phyloP scores from a whole-genome alignment of 2,888 invertebrate genomes.

The Perizoma affinitatum region DNA sequence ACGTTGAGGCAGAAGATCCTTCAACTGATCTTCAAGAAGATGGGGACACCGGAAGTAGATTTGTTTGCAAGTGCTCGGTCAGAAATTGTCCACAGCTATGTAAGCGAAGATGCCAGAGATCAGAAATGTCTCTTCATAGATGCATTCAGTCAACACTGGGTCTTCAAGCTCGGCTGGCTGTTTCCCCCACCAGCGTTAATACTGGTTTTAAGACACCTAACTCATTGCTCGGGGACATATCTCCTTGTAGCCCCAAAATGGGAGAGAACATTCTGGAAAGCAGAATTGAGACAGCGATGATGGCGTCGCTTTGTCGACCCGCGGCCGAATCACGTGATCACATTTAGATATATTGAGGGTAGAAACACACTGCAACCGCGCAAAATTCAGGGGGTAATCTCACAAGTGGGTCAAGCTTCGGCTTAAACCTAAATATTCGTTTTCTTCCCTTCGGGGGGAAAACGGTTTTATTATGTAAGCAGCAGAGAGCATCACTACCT shows the following conservation, averaged over 20 bases:
- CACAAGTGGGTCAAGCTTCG: no score
- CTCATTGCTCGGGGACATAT: constrained; percentile 28
- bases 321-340: no score
- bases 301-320: no score
- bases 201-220: constrained; percentile 35
- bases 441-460: no score
- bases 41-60: background rate
- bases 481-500: no score
- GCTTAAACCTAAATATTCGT: no score
- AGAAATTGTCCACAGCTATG: constrained; percentile 13
- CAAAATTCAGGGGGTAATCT: no score
- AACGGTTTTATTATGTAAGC: no score
- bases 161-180: constrained; percentile 36
- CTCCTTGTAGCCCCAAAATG: constrained; percentile 33
- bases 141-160: constrained; percentile 36
- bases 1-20: background rate
- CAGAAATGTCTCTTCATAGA: constrained; percentile 16
- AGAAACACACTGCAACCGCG: no score
- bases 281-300: constrained; percentile 26
- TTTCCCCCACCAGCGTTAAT: constrained; percentile 39
- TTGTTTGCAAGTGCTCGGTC: background rate
- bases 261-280: constrained; percentile 34
- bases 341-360: no score
- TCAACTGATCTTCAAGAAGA: background rate
- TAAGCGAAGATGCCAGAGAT: constrained; percentile 25